Conservation (phyloP, 2,888 invertebrate genomes). For the Platynereis dumerilii region DNA sequence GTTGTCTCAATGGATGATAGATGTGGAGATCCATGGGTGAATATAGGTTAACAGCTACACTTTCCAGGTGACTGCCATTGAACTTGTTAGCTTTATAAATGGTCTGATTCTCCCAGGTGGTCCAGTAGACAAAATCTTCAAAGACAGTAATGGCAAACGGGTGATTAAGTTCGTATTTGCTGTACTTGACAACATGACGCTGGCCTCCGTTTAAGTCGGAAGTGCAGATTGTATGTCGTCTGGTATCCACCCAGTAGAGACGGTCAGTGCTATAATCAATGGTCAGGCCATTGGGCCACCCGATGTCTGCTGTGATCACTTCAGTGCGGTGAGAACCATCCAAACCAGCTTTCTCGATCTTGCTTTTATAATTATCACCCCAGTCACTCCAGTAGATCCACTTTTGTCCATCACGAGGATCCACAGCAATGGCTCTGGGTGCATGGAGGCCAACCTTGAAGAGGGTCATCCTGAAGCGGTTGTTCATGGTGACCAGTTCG, state of each 20-base stretch:
- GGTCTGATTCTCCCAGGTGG: slow-evolving; percentile 94
- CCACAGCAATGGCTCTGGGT: slow-evolving; percentile 91
- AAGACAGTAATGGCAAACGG: slow-evolving; percentile 98
- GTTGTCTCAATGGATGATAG: slow-evolving; percentile 92
- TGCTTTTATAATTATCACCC: slow-evolving; percentile 28
- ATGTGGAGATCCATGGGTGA: slow-evolving; percentile 93
- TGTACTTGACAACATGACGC: slow-evolving; percentile 70
- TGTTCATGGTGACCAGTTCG: slow-evolving; percentile 81
- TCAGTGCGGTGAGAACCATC: slow-evolving; percentile 25
- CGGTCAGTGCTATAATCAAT: slow-evolving; percentile 83
- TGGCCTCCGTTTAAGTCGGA: slow-evolving; percentile 86
- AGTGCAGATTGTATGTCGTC: slow-evolving; percentile 86
- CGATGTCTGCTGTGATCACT: slow-evolving; percentile 26
- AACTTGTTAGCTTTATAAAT: slow-evolving; percentile 93
- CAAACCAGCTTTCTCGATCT: slow-evolving; percentile 34
- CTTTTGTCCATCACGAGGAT: slow-evolving; percentile 70
- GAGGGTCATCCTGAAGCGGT: slow-evolving; percentile 87
- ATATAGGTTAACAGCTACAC: slow-evolving; percentile 66
- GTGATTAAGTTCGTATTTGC: slow-evolving; percentile 79
- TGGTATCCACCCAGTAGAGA: slow-evolving; percentile 97
- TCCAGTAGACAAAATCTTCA: slow-evolving; percentile 97
- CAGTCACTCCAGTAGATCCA: slow-evolving; percentile 39
- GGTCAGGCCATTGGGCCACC: slow-evolving; percentile 40
- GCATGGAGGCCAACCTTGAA: slow-evolving; percentile 86
- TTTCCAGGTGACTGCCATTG: slow-evolving; percentile 69